Base-by-base conservation (phyloP, 2,888 invertebrate species). In the Lepidochrysops patricia region DNA sequence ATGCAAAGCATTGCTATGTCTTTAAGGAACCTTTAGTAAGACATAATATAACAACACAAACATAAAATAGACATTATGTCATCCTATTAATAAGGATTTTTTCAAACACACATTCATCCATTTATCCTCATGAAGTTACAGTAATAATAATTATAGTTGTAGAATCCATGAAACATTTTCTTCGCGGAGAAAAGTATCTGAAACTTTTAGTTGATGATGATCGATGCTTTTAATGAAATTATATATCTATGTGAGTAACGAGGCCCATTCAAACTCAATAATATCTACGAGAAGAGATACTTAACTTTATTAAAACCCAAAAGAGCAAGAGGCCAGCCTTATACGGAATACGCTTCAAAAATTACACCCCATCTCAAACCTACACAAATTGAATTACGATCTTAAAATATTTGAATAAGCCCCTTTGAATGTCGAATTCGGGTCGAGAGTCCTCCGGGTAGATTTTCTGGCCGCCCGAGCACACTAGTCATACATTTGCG, bases 361-460 rank as follows among this genome's bases (percentile, higher is more conserved):
- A 50, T 50, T 50, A 58, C 58, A 50, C 34, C 6, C 13, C 1
- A 50, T 25, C 34, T 58, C 26, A 34, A 35, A 34, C 50, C 35
- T 58, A 52, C 52, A 52, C 58, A 58, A 58, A 58, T 54, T 32
- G 54, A 54, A 54, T 58, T 50, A 58, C 26, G 50, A 52, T 58
- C 58, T 58, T 34, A 58, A 34, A 58, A 58, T 58, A 52, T 58
- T 58, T 52, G 58, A 58, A 52, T 58, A 52, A 58, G 58, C 58
- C 58, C 26, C 15, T 29, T 52, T 50, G 50, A 58, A 58, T 35
- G 52, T 13, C 35, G 34, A 50, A 52, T 58, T 26, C 34, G 19
- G 50, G 58, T 58, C 52, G 35, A 58, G 52, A 26, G 50, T 35
- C 35, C 50, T 52, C 50, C 35, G 26, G 50, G 23, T 15, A 35